These are phyloP conservation scores for Cheilosia urbana DNA, from an alignment of 2,888 invertebrate genomes.

Conservation along the genomic window DNA sequence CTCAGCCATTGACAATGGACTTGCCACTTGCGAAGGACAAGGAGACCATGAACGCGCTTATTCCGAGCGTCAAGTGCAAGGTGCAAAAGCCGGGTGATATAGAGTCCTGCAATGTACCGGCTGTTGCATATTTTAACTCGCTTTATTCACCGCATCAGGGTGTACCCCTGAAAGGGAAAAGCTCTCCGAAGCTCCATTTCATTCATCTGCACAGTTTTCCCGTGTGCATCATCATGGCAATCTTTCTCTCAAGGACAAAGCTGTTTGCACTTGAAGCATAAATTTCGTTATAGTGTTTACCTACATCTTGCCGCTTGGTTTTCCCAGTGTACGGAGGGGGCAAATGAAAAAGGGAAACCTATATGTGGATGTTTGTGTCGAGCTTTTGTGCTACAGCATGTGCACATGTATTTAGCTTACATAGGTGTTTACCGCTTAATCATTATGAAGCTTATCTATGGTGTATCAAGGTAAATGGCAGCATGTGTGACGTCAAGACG, in stretches of 20 bases:
- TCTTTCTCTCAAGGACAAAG: conserved; percentile 50
- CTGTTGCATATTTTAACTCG: conserved; percentile 26
- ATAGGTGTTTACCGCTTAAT: background rate
- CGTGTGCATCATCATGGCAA: conserved; percentile 35
- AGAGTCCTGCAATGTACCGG: conserved; percentile 9
- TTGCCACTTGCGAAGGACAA: no score
- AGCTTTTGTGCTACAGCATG: conserved; percentile 22
- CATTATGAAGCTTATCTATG: background rate
- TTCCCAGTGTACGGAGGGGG: conserved; percentile 37
- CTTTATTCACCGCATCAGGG: background rate
- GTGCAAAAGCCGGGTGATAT: conserved; percentile 17
- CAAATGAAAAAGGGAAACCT: conserved; percentile 4
- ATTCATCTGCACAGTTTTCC: conserved; percentile 28
- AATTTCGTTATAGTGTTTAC: background rate
- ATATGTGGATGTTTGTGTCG: conserved; percentile 3
- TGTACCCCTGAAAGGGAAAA: conserved; percentile 13
- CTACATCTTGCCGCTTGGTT: background rate
- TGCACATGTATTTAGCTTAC: background rate
- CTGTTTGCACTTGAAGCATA: conserved; percentile 62
- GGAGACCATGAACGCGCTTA: conserved; percentile 45
- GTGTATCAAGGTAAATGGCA: no score
- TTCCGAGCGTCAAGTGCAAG: conserved; percentile 66
- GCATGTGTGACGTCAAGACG: no score
- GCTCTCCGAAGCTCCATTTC: conserved; percentile 55
- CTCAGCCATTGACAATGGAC: conserved; percentile 33